A percentile compares a stretch with the other conserved stretches of the same genome.
phyloP scores from a whole-genome alignment of 2,888 invertebrate genomes.

The Falcaria lacertinaria region DNA sequence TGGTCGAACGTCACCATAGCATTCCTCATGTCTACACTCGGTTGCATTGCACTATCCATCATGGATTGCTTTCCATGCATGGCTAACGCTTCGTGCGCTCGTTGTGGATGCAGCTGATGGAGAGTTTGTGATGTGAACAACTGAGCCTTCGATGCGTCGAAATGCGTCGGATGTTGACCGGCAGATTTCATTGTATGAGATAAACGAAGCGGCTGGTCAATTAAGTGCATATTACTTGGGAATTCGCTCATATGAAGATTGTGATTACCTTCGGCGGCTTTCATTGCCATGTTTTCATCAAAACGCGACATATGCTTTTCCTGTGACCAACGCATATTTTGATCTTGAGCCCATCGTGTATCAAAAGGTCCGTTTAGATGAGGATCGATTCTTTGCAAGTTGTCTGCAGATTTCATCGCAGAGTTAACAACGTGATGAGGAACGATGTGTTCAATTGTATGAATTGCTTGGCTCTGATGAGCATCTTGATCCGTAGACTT shows the following conservation, averaged over 20 bases:
- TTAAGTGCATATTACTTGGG: constrained; percentile 1
- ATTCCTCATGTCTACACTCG: constrained; percentile 41
- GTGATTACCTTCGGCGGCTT: constrained; percentile 17
- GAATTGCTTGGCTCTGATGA: neutral
- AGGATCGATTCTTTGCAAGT: neutral
- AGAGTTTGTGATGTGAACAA: neutral
- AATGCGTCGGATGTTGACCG: neutral
- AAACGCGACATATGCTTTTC: neutral
- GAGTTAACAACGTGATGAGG: neutral
- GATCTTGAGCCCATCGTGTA: neutral
- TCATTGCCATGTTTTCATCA: constrained; percentile 15
- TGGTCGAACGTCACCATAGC: constrained; percentile 27
- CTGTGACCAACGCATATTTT: neutral
- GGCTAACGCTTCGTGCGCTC: constrained; percentile 13
- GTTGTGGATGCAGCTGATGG: constrained; percentile 1
- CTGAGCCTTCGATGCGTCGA: neutral
- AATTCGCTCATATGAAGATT: constrained; percentile 6
- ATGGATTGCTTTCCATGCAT: constrained; percentile 38
- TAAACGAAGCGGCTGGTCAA: neutral
- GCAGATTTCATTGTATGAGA: constrained; percentile 3
- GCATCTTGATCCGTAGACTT: neutral
- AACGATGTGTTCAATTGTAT: neutral
- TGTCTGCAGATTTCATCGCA: constrained; percentile 2
- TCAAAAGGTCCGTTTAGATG: neutral
- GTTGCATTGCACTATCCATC: constrained; percentile 32